Conservation (phyloP, 2,113 vertebrate genomes). For the Zosterops lateralis region DNA sequence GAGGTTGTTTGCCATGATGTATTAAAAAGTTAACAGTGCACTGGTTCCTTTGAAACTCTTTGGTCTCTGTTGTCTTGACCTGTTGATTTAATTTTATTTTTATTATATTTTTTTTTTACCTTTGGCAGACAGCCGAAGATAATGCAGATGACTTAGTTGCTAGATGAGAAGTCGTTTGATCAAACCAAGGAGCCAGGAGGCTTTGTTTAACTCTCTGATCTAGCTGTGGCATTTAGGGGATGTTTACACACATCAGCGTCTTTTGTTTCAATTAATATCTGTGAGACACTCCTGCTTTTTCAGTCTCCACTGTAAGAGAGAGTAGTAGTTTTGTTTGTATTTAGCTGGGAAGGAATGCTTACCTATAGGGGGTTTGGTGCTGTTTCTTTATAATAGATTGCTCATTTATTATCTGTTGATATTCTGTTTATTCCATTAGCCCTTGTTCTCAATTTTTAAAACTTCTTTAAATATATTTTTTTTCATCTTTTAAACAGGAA, state of each 20-base stretch:
- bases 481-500: background rate
- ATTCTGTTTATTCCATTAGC: background rate
- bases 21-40: background rate
- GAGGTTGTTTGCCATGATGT: background rate
- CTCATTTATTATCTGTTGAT: background rate
- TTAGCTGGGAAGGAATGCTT: background rate
- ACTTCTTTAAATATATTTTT: background rate
- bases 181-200: background rate
- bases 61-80: background rate
- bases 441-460: background rate
- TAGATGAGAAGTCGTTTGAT: background rate
- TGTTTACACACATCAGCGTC: no score
- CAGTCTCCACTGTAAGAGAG: background rate
- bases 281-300: background rate
- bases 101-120: background rate
- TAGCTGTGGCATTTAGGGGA: background rate
- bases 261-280: background rate
- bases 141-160: background rate
- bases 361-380: rapidly evolving
- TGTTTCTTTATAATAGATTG: background rate
- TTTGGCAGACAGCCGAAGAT: background rate
- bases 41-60: background rate
- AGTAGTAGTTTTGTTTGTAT: background rate
- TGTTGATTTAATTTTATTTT: background rate
- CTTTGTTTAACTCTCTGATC: background rate